Evolutionary conservation across 2,113 vertebrate genomes (phyloP).

Genomic region (Halcyon malimbica): DNA sequence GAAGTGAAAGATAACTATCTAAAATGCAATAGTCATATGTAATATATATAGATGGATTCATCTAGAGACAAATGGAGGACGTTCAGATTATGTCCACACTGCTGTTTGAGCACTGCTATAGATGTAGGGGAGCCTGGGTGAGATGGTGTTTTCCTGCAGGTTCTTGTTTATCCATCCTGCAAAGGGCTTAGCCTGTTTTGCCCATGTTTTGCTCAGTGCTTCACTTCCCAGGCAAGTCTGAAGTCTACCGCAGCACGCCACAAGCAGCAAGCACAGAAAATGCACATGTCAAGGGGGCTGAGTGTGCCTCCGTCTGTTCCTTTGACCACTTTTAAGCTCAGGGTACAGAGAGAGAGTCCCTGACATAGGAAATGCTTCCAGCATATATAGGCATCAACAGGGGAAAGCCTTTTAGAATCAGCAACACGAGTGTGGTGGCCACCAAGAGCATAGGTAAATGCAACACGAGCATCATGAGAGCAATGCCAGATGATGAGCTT

Average conservation of each 20-base stretch:
- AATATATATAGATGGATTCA: neutral
- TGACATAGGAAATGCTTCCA: neutral
- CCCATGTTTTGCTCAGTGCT: neutral
- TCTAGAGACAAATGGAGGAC: neutral
- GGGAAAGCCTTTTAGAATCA: neutral
- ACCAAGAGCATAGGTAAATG: neutral
- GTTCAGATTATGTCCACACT: neutral
- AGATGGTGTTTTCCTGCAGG: neutral
- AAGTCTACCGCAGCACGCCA: accelerated
- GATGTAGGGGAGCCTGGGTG: neutral
- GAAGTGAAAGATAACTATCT: neutral
- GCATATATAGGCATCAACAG: neutral
- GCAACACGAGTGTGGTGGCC: neutral
- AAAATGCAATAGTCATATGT: neutral
- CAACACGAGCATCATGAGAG: neutral
- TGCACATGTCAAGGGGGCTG: neutral
- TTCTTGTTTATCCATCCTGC: neutral
- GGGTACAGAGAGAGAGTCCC: neutral
- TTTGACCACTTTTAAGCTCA: neutral
- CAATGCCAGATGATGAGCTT: neutral
- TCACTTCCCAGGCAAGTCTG: neutral
- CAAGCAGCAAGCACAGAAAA: neutral
- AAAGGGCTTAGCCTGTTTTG: neutral
- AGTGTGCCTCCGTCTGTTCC: neutral
- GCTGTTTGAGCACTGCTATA: neutral